Base-by-base conservation (phyloP, 2,888 invertebrate genomes). In the Caenorhabditis doughertyi region DNA sequence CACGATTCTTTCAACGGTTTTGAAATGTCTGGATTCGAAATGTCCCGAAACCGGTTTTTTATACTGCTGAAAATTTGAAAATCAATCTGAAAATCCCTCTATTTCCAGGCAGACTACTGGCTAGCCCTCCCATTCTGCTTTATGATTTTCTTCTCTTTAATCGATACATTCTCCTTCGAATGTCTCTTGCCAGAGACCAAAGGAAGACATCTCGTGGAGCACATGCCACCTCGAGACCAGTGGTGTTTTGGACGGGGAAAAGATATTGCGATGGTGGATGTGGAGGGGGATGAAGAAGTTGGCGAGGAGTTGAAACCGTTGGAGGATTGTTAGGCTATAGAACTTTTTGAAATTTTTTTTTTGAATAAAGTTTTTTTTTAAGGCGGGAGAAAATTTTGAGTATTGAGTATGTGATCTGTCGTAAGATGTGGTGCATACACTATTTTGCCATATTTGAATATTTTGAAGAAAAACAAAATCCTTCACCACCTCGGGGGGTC, bases 121-220 rank as follows among this genome's bases (percentile, higher is more conserved):
- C 55, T 88, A 8, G 86, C 87, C 0, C 76, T 89, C 16, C 90
- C 90, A 23, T 90, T 84, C 76, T 77, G 85, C n/a, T 73, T 87
- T 3, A 89, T 90, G 85, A 62, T 89, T 18, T n/a, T 83, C 5
- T 73, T 85, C 18, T 83, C 87, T n/a, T 23, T 74, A 1, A 77
- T 89, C 23, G 88, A 89, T 55, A 76, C 84, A 9, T 32, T 85
- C 21, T 65, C 85, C 25, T 90, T 89, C 73, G 81, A 85, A 39
- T 73, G 74, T n/a, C 60, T 87, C 4, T 76, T 89, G 16, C 90
- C 90, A 3, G 90, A 90, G 67, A 90, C 90, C 3, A 90, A 90
- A 39, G 85, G 86, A n/a, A 70, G 73, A 44, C 84, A 87, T 11
- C 71, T 89, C 58, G 81, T 84, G 11, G 89, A 89, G 60, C 85